Base-by-base conservation (phyloP, 1,140 invertebrate species). In the Acyrthosiphon pisum region DNA sequence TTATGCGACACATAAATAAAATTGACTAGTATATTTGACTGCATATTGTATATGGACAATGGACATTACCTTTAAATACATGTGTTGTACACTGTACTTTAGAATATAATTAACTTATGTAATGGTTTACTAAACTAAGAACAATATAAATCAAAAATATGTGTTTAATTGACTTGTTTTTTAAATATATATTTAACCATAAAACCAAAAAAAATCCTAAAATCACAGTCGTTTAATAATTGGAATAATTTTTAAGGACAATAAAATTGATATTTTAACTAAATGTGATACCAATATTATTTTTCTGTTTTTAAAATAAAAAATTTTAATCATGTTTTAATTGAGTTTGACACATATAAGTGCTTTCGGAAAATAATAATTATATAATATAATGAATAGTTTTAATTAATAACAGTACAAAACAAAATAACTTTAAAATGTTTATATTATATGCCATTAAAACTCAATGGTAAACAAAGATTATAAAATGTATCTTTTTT, bases 401-500 rank as follows among this genome's bases (percentile, higher is more conserved):
- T 18, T 18, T 35, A 76, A 76, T 76, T n/a, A 76, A 50, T 88
- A 88, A 88, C 44, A 46, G n/a, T 37, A 88, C 20, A 50, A 88
- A 50, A 76, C n/a, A 76, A n/a, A 68, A 76, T 76, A 76, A 76
- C 30, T 76, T n/a, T n/a, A 3, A 50, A 50, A 35, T 88, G 0
- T 30, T 26, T 68, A 60, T 44, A 90, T 46, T 90, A 94, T 22
- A 94, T 76, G 76, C 96, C 95, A 93, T 95, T 95, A 87, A 96
- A 96, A 94, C 96, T 96, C 94, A 97, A 97, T 48, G 99, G 99
- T 95, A 99, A 96, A 95, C 99, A 99, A 94, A 99, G 96, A 95
- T 99, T 99, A 94, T 99, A 99, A 95, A 98, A 99, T 88, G 98
- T 97, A 94, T 97, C 97, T 95, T 98, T 97, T 94, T 97, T 97